phyloP scores from a whole-genome alignment of 2,888 invertebrate species.

The Volucella inflata region DNA sequence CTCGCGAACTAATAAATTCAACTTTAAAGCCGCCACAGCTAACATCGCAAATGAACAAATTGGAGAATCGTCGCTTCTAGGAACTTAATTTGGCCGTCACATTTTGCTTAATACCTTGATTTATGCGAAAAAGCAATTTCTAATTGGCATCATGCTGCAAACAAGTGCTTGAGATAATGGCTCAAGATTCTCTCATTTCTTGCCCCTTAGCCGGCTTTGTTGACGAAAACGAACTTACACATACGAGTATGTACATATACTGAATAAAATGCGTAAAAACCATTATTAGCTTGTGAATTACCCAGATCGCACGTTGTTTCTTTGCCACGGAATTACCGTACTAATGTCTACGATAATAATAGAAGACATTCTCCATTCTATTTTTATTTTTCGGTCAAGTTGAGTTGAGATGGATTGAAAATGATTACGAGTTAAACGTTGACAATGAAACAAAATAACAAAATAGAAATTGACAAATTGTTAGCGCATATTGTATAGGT shows the following conservation, averaged over 20 bases:
- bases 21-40: too few relatives aligned
- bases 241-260: too few relatives aligned
- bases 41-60: too few relatives aligned
- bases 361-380: conserved; percentile 1
- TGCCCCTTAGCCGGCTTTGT: conserved; percentile 2
- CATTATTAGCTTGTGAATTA: conserved; percentile 9
- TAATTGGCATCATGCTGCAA: not conserved
- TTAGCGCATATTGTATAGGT: conserved; percentile 9
- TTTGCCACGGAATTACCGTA: conserved; percentile 16
- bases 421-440: not conserved
- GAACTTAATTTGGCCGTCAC: not conserved
- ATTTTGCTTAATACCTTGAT: not conserved
- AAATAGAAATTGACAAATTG: conserved; percentile 26
- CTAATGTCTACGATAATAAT: conserved; percentile 1
- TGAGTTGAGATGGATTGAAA: not conserved
- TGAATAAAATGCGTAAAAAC: conserved; percentile 61
- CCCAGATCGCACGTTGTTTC: conserved; percentile 27
- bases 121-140: not conserved
- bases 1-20: too few relatives aligned
- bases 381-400: conserved; percentile 14
- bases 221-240: not conserved
- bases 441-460: conserved; percentile 6
- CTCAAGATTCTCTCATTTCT: conserved; percentile 1
- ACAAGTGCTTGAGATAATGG: not conserved
- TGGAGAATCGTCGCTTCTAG: not conserved